A percentile compares a stretch with the other conserved stretches of the same genome.
These are phyloP conservation scores for Gonatopus flavifemur DNA, from an alignment of 1,140 invertebrate species.

Conservation along the genomic window DNA sequence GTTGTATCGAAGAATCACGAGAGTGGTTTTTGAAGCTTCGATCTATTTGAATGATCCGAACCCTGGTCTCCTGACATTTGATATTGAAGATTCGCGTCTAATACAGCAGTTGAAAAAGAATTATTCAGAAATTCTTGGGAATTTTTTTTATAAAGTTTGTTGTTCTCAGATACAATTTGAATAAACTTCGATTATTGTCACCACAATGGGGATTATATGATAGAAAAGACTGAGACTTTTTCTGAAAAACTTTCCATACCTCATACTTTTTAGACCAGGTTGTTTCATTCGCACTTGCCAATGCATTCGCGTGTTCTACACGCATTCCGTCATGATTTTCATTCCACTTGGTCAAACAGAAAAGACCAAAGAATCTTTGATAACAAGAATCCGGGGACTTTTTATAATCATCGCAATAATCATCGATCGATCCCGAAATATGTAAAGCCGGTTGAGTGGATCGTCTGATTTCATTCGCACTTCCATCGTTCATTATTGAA, in stretches of 20 bases:
- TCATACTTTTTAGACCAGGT: not conserved
- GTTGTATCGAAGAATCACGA: too few species aligned
- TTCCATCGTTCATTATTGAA: not conserved
- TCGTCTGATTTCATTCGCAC: slow-evolving; percentile 23
- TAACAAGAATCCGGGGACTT: slow-evolving; percentile 17
- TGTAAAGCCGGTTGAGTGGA: slow-evolving; percentile 28
- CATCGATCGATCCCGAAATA: slow-evolving; percentile 19
- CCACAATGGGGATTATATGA: too few species aligned
- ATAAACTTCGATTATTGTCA: too few species aligned
- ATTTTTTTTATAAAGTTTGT: slow-evolving; percentile 21
- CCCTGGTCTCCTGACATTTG: too few species aligned
- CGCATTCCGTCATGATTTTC: slow-evolving; percentile 20
- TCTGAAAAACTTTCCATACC: slow-evolving; percentile 4
- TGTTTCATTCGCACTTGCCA: slow-evolving; percentile 5
- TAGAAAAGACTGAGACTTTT: slow-evolving; percentile 10
- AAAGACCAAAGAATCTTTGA: slow-evolving; percentile 16
- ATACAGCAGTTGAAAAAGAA: slow-evolving; percentile 5
- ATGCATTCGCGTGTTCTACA: slow-evolving; percentile 11
- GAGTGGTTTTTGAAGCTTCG: too few species aligned
- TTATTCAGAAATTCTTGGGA: not conserved
- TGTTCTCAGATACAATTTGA: too few species aligned
- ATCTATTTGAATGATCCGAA: too few species aligned
- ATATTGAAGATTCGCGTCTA: not conserved
- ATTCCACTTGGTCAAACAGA: slow-evolving; percentile 27
- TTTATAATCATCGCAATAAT: slow-evolving; percentile 5